Base-by-base conservation (phyloP, 2,113 vertebrate genomes). In the Sciurus niger region DNA sequence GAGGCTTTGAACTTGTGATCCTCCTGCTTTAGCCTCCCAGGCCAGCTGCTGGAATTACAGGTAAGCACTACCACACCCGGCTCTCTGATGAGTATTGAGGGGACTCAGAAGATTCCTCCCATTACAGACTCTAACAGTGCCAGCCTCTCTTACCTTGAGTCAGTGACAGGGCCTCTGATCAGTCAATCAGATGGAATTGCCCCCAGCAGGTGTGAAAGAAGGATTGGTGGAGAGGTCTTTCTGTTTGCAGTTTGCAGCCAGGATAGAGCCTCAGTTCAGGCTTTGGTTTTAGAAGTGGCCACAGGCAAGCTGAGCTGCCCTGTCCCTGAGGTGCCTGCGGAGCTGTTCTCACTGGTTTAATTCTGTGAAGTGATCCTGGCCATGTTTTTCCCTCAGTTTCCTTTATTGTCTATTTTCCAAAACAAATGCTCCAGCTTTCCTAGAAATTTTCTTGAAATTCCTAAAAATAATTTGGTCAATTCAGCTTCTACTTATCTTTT, bases 351-450 rank as follows among this genome's bases (percentile, higher is more conserved):
- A 46, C 13, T 8, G 8, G 20, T 65, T 63, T 67, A 12, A 4
- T 30, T 80, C 28, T 72, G 46, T 28, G 12, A 5, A 9, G 17
- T 70, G 48, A 12, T 18, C 0, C 0, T 18, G 20, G 25, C 37
- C 58, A 22, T 55, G 2, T 48, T 78, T 58, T 24, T 46, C 32
- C n/a, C 77, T 85, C 67, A 37, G 48, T n/a, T 86, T 28, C 20
- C 25, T 48, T 90, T 72, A 32, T 72, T 78, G n/a, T 70, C 20
- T 73, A 11, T 65, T 84, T 94, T 91, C 40, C 63, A 91, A 95
- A 48, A 32, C 48, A 70, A n/a, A 11, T 60, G 8, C 70, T 89
- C 65, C 24, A 68, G 25, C 40, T 92, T 79, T 79, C 58, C 25
- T 65, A 28, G 7, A 73, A 55, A 34, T 78, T 82, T 74, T 58